Percentiles rank a stretch among this genome's conserved stretches.
These are phyloP conservation scores for Meloidogyne chitwoodi DNA, from an alignment of 1,140 invertebrate species.

Conservation along the genomic window DNA sequence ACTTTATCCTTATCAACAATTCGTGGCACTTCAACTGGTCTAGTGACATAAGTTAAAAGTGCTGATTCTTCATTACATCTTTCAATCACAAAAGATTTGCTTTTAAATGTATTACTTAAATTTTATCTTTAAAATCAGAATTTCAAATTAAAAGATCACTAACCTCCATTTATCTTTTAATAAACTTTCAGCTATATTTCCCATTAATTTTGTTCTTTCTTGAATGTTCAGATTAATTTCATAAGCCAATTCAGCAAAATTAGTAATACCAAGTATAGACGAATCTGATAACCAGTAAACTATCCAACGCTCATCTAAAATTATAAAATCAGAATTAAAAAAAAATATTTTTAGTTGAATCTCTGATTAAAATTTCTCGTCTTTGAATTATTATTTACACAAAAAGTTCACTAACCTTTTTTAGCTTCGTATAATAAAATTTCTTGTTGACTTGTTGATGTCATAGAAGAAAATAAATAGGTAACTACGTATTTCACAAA, in stretches of 20 bases:
- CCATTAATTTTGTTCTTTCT: not conserved
- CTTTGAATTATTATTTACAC: not conserved
- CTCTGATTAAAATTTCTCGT: no score
- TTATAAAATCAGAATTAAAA: not conserved
- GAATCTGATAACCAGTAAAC: not conserved
- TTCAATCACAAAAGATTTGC: not conserved
- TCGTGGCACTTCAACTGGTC: not conserved
- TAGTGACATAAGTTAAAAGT: not conserved
- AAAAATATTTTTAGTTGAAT: no score
- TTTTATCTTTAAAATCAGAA: not conserved
- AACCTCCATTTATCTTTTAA: not conserved
- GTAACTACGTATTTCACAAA: not conserved
- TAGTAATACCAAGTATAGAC: not conserved
- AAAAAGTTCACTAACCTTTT: not conserved
- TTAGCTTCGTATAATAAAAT: not conserved
- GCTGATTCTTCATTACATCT: not conserved
- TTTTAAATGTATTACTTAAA: not conserved
- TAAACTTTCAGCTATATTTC: not conserved
- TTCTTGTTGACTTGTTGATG: not conserved
- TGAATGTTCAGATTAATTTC: not conserved
- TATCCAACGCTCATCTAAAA: not conserved
- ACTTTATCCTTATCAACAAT: not conserved
- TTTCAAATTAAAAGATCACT: not conserved
- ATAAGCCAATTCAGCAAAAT: not conserved
- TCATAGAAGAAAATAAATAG: not conserved